Conservation (phyloP, 1,140 invertebrate genomes). For the Pristionchus pacificus region DNA sequence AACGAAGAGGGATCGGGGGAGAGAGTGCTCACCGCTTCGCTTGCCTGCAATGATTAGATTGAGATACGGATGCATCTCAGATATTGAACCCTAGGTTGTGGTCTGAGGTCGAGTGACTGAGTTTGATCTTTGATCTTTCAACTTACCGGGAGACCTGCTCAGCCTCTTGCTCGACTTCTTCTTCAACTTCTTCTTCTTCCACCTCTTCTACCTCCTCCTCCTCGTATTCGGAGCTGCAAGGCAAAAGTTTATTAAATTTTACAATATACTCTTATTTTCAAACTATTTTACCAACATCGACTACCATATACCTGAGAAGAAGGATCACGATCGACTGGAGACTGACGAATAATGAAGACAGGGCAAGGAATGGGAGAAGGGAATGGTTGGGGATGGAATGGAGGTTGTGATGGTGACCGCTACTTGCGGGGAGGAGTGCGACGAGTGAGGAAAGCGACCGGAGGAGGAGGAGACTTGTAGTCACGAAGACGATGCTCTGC, state of each 20-base stretch:
- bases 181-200: conserved; percentile 26
- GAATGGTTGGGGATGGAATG: no score
- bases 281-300: not conserved
- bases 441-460: not conserved
- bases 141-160: conserved; percentile 5
- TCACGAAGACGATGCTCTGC: not conserved
- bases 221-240: conserved; percentile 31
- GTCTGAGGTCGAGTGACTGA: not conserved
- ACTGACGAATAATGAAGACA: conserved; percentile 3
- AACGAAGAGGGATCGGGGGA: not conserved
- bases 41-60: not conserved
- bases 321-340: not conserved
- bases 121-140: not conserved
- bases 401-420: conserved; percentile 3
- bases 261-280: not conserved
- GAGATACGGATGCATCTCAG: no score
- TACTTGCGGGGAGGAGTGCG: not conserved
- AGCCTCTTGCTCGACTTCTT: conserved; percentile 3
- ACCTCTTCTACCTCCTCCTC: conserved; percentile 26
- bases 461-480: not conserved
- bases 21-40: not conserved
- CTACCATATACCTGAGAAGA: not conserved
- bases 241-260: not conserved
- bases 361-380: not conserved
- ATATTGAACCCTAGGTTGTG: not conserved